Evolutionary conservation across 2,888 invertebrate species (phyloP).

Genomic region (Orthonevra nobilis): DNA sequence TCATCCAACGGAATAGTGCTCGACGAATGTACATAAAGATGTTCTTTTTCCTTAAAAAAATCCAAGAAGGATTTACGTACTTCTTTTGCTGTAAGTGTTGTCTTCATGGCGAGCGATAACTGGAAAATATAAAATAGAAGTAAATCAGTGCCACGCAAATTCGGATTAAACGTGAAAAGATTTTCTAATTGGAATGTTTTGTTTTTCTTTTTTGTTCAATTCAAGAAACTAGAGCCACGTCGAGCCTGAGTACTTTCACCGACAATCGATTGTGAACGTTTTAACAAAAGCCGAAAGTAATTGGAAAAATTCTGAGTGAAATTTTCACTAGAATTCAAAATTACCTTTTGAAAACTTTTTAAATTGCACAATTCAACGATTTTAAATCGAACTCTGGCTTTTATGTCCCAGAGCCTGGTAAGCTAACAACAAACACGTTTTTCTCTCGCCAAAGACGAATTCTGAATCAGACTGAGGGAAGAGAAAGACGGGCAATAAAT

Average conservation of each 20-base stretch:
- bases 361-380: conserved; percentile 12
- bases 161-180: conserved; percentile 33
- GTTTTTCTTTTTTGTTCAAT: conserved; percentile 1
- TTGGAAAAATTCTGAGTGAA: too few relatives aligned
- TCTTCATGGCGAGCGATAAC: conserved; percentile 48
- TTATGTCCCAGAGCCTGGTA: conserved; percentile 8
- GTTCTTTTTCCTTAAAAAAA: conserved; percentile 92
- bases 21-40: conserved; percentile 97
- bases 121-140: not conserved
- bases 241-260: conserved; percentile 56
- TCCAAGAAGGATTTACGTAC: conserved; percentile 92
- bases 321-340: too few relatives aligned
- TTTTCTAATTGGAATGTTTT: conserved; percentile 34
- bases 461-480: conserved; percentile 28
- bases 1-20: conserved; percentile 98
- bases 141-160: conserved; percentile 42
- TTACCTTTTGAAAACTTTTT: conserved; percentile 33
- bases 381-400: not conserved
- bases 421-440: conserved; percentile 51
- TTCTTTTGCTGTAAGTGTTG: conserved; percentile 84
- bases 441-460: conserved; percentile 22
- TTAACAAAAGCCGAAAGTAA: too few relatives aligned
- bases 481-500: conserved; percentile 15
- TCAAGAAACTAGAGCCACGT: conserved; percentile 43
- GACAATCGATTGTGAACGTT: not conserved